phyloP scores from a whole-genome alignment of 2,797 vertebrate genomes.

The Manis javanica region DNA sequence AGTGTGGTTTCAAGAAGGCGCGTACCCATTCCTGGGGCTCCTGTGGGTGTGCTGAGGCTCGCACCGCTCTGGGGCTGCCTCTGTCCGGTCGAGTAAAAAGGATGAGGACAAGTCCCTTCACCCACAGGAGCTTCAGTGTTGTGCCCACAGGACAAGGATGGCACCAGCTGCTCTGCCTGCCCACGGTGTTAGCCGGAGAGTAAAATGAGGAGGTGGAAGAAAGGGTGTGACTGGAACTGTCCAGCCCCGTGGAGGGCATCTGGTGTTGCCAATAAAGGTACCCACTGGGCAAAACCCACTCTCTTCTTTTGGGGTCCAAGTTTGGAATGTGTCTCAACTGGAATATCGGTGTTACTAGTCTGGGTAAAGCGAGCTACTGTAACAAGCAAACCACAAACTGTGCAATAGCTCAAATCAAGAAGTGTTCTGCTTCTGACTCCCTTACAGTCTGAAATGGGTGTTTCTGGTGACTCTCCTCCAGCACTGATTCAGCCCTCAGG shows the following conservation, averaged over 20 bases:
- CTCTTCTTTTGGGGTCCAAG: background rate
- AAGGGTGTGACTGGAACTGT: background rate
- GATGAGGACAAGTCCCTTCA: background rate
- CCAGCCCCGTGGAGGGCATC: accelerated
- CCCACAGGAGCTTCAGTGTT: accelerated
- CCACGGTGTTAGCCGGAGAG: accelerated
- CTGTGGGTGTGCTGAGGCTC: accelerated
- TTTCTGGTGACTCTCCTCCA: background rate
- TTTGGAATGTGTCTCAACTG: background rate
- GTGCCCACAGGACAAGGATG: background rate
- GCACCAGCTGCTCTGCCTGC: accelerated
- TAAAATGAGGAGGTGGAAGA: no score
- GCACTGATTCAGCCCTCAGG: no score
- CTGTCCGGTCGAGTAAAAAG: background rate
- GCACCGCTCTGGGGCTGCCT: accelerated
- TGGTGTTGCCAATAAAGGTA: background rate
- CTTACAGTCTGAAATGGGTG: no score
- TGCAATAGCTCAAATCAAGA: background rate
- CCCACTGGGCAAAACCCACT: background rate
- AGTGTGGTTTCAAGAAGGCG: background rate
- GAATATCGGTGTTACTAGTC: background rate
- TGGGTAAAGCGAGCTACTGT: background rate
- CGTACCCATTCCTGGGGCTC: accelerated
- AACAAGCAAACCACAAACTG: background rate
- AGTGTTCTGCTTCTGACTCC: no score